phyloP scores from a whole-genome alignment of 2,888 invertebrate species.

The Apodemia mormo region DNA sequence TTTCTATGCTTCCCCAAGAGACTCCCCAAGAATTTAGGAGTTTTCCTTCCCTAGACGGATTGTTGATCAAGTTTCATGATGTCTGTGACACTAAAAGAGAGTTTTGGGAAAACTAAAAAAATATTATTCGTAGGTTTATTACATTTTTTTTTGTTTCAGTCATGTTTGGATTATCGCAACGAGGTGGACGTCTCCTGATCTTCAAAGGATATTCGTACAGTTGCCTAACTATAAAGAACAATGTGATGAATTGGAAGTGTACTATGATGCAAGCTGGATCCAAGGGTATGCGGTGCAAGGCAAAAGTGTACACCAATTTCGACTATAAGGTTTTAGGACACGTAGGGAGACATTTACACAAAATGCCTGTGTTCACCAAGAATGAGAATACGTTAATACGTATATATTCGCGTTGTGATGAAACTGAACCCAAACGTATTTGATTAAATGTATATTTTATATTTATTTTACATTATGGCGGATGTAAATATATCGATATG shows the following conservation, averaged over 20 bases:
- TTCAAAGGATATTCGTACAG: conserved; percentile 56
- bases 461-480: too few species aligned
- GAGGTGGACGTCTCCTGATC: conserved; percentile 55
- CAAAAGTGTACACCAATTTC: conserved; percentile 50
- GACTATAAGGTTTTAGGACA: conserved; percentile 45
- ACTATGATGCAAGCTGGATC: conserved; percentile 57
- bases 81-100: too few species aligned
- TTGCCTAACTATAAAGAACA: conserved; percentile 36
- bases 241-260: conserved; percentile 53
- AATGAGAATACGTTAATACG: conserved; percentile 1
- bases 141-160: conserved; percentile 49
- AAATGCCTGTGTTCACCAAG: neutral
- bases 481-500: too few species aligned
- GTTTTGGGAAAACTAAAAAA: too few species aligned
- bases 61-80: too few species aligned
- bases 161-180: conserved; percentile 54
- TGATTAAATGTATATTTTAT: neutral
- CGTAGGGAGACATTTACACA: neutral
- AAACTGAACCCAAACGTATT: neutral
- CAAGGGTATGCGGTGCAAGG: conserved; percentile 49
- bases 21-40: too few species aligned
- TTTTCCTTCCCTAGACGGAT: too few species aligned
- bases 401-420: neutral
- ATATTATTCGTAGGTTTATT: neutral
- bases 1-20: too few species aligned